Evolutionary conservation across 2,797 vertebrate genomes (phyloP), one percentile per base, ranked within the genome.

Genomic region (Rachycentron canadum): DNA sequence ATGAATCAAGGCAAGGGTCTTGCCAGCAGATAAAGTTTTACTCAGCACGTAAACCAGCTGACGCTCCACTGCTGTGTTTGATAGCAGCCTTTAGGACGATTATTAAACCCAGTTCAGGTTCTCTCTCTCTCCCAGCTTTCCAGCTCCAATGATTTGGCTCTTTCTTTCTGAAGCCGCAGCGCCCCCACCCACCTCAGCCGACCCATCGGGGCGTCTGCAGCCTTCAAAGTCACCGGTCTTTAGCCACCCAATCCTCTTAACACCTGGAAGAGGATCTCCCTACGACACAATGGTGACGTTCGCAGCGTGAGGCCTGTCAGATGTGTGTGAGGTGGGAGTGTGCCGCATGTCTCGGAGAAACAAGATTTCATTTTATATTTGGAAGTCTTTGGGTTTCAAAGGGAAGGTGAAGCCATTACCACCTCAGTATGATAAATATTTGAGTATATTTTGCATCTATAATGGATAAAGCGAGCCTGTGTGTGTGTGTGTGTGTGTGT

Each of bases 161-260:
- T 76, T 70, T 79, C 61, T 73, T 78, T 70, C 59, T 69, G 61
- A 85, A 77, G 69, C 77, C 5, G 0, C 41, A 4, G 14, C 16
- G 6, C 4, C 43, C 7, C 43, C 21, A 3, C 43, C 74, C 72
- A 32, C 32, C 32, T 3, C 32, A 3, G 7, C 32, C 32, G 7
- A 32, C 32, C 68, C 84, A 59, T 86, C 83, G 50, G 66, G 55
- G 67, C 12, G 26, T 72, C 61, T 53, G 41, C 62, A 87, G 79
- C 73, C 58, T 88, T 89, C 82, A 89, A 76, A 89, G 77, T 81
- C 76, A 50, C 65, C 55, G 38, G 77, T 90, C 80, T 86, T 90
- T 83, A 82, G 66, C 65, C 64, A 69, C 79, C 73, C 88, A 84
- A 93, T 93, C 91, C 85, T 89, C 88, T 93, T 90, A 90, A 76